Base-by-base conservation (phyloP, 2,797 vertebrate species). In the Morelia viridis region DNA sequence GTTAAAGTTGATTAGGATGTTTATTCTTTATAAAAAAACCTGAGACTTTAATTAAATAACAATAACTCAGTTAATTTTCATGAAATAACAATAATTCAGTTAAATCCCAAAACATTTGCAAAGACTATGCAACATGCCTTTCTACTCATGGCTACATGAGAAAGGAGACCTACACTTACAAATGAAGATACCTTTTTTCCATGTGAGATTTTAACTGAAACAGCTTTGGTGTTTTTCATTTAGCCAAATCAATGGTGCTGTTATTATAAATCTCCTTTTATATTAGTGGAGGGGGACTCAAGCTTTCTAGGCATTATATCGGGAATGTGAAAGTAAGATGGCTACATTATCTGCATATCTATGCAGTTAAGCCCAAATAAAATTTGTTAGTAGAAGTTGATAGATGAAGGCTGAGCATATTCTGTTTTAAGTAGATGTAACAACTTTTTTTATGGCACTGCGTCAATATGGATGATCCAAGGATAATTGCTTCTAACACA, bases 311-410 rank as follows among this genome's bases (percentile, higher is more conserved):
- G 9, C 24, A 80, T 46, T 80, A 24, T 46, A 35, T 80, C 35
- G 24, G 19, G 46, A 17, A 35, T 80, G 9, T 65, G 28, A 28
- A 61, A 91, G 28, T 64, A 46, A 85, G 35, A 68, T 85, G 93
- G 58, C 92, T 92, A 94, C 83, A 57, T 7, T 93, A 90, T 94
- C 88, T 87, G 89, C 83, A 76, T 0, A 0, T 41, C 91, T 46
- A 26, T 94, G 88, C 26, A 92, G 90, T 89, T 89, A 92, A 93
- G 22, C 85, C 85, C 50, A 92, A 90, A 91, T 91, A 86, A 91
- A 92, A 94, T 71, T 64, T 31, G 46, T 95, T 95, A 85, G 93
- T 93, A 92, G 86, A 24, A 68, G 80, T 68, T 3, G 65, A 93
- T 90, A 87, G 86, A 88, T 15, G 80, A 46, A 53, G 56, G 62